Evolutionary conservation across 2,888 invertebrate genomes (phyloP).

Genomic region (Philereme transversata): DNA sequence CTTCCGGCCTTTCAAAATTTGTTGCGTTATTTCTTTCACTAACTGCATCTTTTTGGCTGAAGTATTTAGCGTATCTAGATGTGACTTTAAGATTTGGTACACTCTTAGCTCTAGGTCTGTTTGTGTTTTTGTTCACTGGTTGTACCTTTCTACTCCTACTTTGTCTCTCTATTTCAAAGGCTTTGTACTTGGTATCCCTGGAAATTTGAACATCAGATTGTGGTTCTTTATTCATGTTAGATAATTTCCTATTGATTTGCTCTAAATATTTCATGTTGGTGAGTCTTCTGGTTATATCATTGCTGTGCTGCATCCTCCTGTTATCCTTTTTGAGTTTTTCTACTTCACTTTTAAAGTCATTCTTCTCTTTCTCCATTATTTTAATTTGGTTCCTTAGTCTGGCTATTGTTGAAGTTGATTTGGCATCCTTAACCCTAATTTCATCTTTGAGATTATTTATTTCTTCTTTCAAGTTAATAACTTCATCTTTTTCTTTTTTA

Average conservation of each 20-base stretch:
- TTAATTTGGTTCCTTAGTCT: constrained; percentile 90
- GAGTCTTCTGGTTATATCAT: constrained; percentile 81
- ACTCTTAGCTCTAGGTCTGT: constrained; percentile 74
- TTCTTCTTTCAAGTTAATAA: constrained; percentile 86
- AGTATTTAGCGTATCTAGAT: constrained; percentile 79
- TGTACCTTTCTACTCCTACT: constrained; percentile 58
- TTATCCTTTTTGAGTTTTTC: constrained; percentile 88
- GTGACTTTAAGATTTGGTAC: constrained; percentile 78
- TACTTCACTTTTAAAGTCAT: constrained; percentile 85
- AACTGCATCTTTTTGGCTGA: constrained; percentile 71
- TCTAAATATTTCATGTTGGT: constrained; percentile 90
- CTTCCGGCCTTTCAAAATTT: constrained; percentile 42
- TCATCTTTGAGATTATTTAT: constrained; percentile 87
- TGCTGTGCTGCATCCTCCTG: constrained; percentile 84
- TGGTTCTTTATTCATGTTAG: constrained; percentile 60
- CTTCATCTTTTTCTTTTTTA: constrained; percentile 89
- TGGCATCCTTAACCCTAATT: constrained; percentile 88
- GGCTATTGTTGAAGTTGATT: constrained; percentile 88
- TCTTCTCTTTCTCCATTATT: constrained; percentile 88
- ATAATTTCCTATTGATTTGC: constrained; percentile 87
- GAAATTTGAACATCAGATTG: constrained; percentile 57
- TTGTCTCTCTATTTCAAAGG: constrained; percentile 72
- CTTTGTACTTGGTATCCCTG: constrained; percentile 67
- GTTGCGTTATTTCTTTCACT: constrained; percentile 58
- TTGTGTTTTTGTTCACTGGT: constrained; percentile 40